phyloP scores from a whole-genome alignment of 2,797 vertebrate species.

The Sarcoramphus papa region DNA sequence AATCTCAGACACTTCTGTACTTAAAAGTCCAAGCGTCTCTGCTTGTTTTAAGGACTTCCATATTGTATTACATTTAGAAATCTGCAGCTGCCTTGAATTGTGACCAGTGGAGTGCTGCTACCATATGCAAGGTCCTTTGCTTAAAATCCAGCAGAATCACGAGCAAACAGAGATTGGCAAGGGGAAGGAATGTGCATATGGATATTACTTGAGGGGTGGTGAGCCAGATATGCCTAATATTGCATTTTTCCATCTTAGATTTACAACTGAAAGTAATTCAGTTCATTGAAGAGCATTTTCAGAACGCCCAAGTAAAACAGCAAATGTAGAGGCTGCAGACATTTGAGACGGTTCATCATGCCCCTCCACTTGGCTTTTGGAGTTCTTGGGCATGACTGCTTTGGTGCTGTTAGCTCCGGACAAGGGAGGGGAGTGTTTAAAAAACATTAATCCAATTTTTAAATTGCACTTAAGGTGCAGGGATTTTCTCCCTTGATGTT shows the following conservation, averaged over 20 bases:
- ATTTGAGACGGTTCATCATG: neutral
- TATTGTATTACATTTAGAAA: neutral
- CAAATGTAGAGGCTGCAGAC: neutral
- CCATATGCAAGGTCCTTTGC: neutral
- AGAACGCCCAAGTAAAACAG: neutral
- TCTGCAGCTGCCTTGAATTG: slow-evolving; percentile 18
- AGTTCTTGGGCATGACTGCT: neutral
- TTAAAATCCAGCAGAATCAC: neutral
- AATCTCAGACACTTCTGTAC: neutral
- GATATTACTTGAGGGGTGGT: neutral
- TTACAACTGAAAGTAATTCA: neutral
- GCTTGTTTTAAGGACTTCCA: slow-evolving; percentile 27
- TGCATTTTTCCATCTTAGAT: neutral
- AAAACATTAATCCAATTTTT: neutral
- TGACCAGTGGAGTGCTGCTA: neutral
- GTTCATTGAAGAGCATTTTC: neutral
- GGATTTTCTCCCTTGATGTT: neutral
- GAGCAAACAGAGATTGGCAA: slow-evolving; percentile 1
- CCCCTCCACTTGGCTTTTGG: neutral
- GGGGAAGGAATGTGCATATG: neutral
- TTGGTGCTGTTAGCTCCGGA: neutral
- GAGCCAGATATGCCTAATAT: neutral
- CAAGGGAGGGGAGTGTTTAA: neutral
- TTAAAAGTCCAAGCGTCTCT: neutral
- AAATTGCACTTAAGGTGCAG: neutral